Evolutionary conservation across 2,113 vertebrate genomes (phyloP).

Genomic region (Gracilinanus agilis): DNA sequence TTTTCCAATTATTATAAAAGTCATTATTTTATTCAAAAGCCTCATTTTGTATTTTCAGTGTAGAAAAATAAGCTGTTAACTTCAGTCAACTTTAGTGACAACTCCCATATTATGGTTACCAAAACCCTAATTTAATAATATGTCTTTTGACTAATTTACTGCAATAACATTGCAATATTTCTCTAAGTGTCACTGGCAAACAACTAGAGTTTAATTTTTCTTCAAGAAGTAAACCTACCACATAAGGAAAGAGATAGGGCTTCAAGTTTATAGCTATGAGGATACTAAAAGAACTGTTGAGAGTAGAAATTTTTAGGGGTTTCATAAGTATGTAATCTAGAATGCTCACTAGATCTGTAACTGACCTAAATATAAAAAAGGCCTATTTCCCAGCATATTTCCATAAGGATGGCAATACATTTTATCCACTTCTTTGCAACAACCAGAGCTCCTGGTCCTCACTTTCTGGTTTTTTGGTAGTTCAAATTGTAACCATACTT

Average conservation of each 20-base stretch:
- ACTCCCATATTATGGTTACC: conserved; percentile 72
- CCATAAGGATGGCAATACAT: background rate
- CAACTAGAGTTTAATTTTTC: conserved; percentile 71
- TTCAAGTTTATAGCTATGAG: conserved; percentile 14
- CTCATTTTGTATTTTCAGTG: conserved; percentile 74
- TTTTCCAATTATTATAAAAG: conserved; percentile 71
- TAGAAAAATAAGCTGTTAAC: conserved; percentile 78
- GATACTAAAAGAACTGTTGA: background rate
- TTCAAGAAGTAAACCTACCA: conserved; percentile 50
- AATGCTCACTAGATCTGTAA: background rate
- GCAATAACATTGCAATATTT: conserved; percentile 65
- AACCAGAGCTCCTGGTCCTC: background rate
- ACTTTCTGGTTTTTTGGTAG: background rate
- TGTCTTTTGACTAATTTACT: conserved; percentile 78
- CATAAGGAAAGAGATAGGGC: conserved; percentile 63
- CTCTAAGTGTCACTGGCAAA: conserved; percentile 58
- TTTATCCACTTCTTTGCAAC: background rate
- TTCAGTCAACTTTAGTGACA: conserved; percentile 70
- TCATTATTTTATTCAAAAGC: conserved; percentile 60
- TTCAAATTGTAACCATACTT: background rate
- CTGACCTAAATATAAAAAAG: background rate
- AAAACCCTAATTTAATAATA: conserved; percentile 82
- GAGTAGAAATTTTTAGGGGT: background rate
- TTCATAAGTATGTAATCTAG: background rate
- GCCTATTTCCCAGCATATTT: background rate